phyloP scores from a whole-genome alignment of 2,888 invertebrate genomes.

The Tachina fera region DNA sequence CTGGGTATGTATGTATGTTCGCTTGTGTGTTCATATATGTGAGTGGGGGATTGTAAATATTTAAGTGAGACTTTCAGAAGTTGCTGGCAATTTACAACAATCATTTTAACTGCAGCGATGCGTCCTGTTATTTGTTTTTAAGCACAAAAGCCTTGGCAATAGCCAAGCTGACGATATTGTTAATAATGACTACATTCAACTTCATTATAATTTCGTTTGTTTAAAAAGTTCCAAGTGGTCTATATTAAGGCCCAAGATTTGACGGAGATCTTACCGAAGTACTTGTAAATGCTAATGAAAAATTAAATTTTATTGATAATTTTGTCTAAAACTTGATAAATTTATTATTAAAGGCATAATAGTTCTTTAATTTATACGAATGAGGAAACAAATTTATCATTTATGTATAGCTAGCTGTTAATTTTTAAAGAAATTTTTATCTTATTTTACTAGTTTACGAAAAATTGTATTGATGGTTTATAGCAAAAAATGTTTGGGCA shows the following conservation, averaged over 20 bases:
- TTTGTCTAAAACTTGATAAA: no score
- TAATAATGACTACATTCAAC: conserved; percentile 30
- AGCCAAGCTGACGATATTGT: not conserved
- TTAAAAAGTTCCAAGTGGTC: conserved; percentile 42
- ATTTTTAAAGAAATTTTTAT: no score
- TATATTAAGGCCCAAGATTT: not conserved
- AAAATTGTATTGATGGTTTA: not conserved
- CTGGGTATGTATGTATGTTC: not conserved
- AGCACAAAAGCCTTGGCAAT: conserved; percentile 4
- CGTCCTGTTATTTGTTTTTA: conserved; percentile 40
- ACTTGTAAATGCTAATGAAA: no score
- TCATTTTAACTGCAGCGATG: conserved; percentile 6
- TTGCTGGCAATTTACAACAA: conserved; percentile 29
- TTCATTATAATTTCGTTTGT: conserved; percentile 60
- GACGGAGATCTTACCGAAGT: no score
- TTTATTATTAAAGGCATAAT: no score
- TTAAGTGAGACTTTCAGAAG: conserved; percentile 3
- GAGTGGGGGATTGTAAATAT: conserved; percentile 17
- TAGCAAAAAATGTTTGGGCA: not conserved
- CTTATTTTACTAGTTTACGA: not conserved
- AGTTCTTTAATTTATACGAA: no score
- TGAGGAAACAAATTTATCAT: no score
- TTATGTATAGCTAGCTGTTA: no score
- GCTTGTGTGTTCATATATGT: not conserved
- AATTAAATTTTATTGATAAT: no score